Percentiles rank a stretch among this genome's conserved stretches.
Conservation (phyloP, 2,888 invertebrate genomes). For the Metopia argyrocephala region DNA sequence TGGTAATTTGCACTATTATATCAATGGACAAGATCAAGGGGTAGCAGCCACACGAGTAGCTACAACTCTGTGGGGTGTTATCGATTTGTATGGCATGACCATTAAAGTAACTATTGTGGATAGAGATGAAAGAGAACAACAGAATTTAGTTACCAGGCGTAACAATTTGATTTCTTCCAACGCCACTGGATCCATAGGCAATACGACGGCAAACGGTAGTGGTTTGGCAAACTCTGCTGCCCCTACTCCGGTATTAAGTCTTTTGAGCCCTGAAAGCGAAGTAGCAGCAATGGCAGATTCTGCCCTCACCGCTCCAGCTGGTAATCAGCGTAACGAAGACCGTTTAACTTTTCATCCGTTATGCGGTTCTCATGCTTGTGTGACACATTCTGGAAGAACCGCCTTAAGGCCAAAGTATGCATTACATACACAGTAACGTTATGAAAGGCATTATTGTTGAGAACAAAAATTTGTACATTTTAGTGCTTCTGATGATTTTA, state of each 20-base stretch:
- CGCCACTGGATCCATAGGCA: constrained; percentile 58
- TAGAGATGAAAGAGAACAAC: constrained; percentile 87
- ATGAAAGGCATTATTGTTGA: neutral
- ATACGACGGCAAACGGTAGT: constrained; percentile 58
- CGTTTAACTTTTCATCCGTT: constrained; percentile 92
- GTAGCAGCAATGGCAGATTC: constrained; percentile 68
- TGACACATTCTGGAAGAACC: constrained; percentile 93
- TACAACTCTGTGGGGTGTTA: constrained; percentile 92
- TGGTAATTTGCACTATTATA: constrained; percentile 93
- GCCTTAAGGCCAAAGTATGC: constrained; percentile 95
- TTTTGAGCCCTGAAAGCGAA: constrained; percentile 77
- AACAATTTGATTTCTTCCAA: constrained; percentile 80
- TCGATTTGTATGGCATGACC: constrained; percentile 97
- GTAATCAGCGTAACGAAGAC: constrained; percentile 80
- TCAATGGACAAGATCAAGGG: constrained; percentile 95
- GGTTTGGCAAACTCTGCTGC: constrained; percentile 65
- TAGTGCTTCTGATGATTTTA: constrained; percentile 94
- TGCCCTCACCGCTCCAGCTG: constrained; percentile 68
- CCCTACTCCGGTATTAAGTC: constrained; percentile 74
- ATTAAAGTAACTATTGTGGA: constrained; percentile 93
- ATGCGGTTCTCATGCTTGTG: constrained; percentile 95
- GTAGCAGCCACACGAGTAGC: constrained; percentile 91
- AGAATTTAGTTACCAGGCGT: constrained; percentile 85
- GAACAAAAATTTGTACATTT: constrained; percentile 61
- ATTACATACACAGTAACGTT: constrained; percentile 15